Percentiles rank a stretch among this genome's conserved stretches.
Evolutionary conservation across 2,888 invertebrate species (phyloP).

Genomic region (Capitulum mitella): DNA sequence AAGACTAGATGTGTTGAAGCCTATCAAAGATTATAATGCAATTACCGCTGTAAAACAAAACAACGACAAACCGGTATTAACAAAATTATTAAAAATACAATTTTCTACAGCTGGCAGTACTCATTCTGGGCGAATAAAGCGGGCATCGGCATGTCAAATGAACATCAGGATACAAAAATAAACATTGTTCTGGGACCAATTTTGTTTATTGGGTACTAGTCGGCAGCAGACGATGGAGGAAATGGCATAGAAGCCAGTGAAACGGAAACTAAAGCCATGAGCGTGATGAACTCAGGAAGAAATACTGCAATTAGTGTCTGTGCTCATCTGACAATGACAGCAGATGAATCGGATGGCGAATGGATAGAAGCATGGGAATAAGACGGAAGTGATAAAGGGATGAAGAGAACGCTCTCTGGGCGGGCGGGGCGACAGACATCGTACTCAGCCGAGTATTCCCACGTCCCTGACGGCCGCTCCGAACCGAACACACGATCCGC

Average conservation of each 20-base stretch:
- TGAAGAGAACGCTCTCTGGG: too few relatives aligned
- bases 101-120: slow-evolving; percentile 24
- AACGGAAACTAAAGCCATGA: too few relatives aligned
- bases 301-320: too few relatives aligned
- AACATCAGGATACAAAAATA: slow-evolving; percentile 11
- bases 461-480: not conserved
- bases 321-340: not conserved
- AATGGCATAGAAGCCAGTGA: too few relatives aligned
- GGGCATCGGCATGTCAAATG: not conserved
- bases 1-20: slow-evolving; percentile 21
- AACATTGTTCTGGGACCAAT: slow-evolving; percentile 14
- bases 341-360: not conserved
- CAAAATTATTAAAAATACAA: slow-evolving; percentile 15
- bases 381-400: too few relatives aligned
- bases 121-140: not conserved
- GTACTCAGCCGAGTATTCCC: not conserved
- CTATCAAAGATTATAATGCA: slow-evolving; percentile 13
- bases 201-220: not conserved
- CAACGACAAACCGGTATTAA: slow-evolving; percentile 13
- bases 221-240: not conserved
- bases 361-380: too few relatives aligned
- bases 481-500: not conserved
- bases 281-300: too few relatives aligned
- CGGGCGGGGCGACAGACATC: too few relatives aligned
- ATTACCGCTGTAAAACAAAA: slow-evolving; percentile 11